Evolutionary conservation across 2,888 invertebrate genomes (phyloP), one percentile per base, ranked within the genome.

Genomic region (Idaea dimidiata): DNA sequence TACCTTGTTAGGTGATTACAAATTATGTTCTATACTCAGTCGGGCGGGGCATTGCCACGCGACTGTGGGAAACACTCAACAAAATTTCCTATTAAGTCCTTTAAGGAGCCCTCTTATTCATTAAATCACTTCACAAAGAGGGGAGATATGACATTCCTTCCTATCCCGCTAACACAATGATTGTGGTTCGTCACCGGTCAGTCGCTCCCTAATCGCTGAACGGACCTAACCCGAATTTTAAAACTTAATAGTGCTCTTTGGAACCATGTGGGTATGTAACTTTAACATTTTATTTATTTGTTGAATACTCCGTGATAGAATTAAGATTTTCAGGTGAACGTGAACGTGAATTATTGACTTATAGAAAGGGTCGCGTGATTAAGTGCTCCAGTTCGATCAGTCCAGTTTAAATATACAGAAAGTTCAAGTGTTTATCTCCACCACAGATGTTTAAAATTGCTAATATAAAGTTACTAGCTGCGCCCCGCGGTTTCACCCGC

Each of bases 91-190:
- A 82, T 73, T 77, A 76, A 76, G 18, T 18, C 80, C 83, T 82
- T 78, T 76, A 74, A 72, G 69, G 77, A 83, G 80, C 80, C 81
- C 83, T 83, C 82, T 84, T 76, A 79, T 74, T 67, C 60, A 79
- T 76, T 75, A 88, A 89, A 89, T 89, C 80, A 82, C 75, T 70
- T 72, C 73, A 82, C 83, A 82, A 84, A 80, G 84, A 80, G 86
- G 84, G 86, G 84, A 82, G 81, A 14, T 43, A 43, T 56, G 56
- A 81, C 82, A 83, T 82, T 75, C 80, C 79, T 83, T 85, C 83
- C 86, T 83, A 78, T 78, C 76, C 76, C 75, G 79, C 78, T 87
- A 88, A 87, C 81, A 78, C 77, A 79, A 85, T 84, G 82, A 87
- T 89, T 85, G 83, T 78, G 71, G 70, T 65, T 77, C 62, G 56